A percentile compares a stretch with the other conserved stretches of the same genome.
Conservation (phyloP, 37 sponge, comb jelly and placozoan species). For the Cladorhizidae sp. region DNA sequence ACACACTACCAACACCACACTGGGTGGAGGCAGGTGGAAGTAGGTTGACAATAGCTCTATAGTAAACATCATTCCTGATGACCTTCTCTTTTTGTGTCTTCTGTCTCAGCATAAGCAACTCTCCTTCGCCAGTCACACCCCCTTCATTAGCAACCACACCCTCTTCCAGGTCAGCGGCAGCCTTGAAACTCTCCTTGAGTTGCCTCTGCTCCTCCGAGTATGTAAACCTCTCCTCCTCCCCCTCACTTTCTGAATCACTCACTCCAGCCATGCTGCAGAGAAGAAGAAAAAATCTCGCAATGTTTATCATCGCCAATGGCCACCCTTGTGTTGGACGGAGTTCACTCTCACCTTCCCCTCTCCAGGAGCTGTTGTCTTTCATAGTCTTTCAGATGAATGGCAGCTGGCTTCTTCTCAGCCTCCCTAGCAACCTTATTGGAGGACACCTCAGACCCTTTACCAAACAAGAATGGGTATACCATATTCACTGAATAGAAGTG, state of each 20-base stretch:
- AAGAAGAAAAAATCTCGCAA: background rate
- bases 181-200: constrained; percentile 51
- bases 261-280: constrained; percentile 29
- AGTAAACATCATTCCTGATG: background rate
- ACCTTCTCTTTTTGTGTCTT: constrained; percentile 76
- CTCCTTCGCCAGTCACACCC: constrained; percentile 24
- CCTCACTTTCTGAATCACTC: constrained; percentile 56
- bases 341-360: constrained; percentile 62
- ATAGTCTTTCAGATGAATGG: constrained; percentile 87
- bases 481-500: too few relatives aligned
- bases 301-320: background rate
- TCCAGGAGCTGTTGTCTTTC: constrained; percentile 83
- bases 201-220: constrained; percentile 75
- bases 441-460: background rate
- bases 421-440: background rate
- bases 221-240: constrained; percentile 20
- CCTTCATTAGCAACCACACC: constrained; percentile 16
- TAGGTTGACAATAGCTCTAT: background rate
- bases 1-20: too few relatives aligned
- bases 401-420: background rate
- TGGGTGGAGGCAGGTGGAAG: too few relatives aligned
- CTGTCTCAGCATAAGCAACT: constrained; percentile 52
- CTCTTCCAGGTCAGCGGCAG: constrained; percentile 15
- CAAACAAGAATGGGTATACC: constrained; percentile 23
- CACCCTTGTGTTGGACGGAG: too few relatives aligned